A percentile compares a stretch with the other conserved stretches of the same genome.
phyloP scores from a whole-genome alignment of 2,113 vertebrate species.

The Aplodontia rufa region DNA sequence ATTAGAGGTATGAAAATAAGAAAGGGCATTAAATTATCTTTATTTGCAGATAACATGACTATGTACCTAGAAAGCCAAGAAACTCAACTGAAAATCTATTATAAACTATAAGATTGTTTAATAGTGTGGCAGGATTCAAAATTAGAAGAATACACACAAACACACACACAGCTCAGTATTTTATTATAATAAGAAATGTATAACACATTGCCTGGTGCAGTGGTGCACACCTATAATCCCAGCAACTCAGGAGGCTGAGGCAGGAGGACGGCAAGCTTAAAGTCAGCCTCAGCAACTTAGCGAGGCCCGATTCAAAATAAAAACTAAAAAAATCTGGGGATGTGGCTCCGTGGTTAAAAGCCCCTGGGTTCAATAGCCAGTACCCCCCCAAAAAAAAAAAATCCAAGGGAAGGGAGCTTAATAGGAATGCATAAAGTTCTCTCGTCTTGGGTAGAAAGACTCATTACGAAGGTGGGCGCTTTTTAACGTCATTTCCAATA shows the following conservation, averaged over 20 bases:
- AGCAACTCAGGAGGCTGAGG: too few relatives aligned
- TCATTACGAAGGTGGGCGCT: background rate
- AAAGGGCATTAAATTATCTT: constrained; percentile 63
- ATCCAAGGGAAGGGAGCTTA: too few relatives aligned
- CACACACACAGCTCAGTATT: background rate
- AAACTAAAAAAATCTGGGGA: too few relatives aligned
- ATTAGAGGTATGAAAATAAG: constrained; percentile 59
- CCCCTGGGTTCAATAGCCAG: too few relatives aligned
- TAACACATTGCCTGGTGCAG: too few relatives aligned
- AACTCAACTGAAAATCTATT: constrained; percentile 13
- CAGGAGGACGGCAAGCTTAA: too few relatives aligned
- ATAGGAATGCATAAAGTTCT: too few relatives aligned
- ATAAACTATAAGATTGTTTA: constrained; percentile 28
- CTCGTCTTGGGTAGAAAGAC: background rate
- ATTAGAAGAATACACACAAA: constrained; percentile 18
- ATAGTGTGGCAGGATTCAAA: background rate
- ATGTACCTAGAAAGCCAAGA: background rate
- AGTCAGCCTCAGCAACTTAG: too few relatives aligned
- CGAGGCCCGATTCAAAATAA: too few relatives aligned
- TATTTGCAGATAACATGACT: constrained; percentile 59
- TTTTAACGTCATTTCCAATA: constrained; percentile 8
- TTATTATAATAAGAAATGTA: background rate
- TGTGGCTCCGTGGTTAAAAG: too few relatives aligned
- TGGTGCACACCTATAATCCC: too few relatives aligned
- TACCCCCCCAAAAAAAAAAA: too few relatives aligned